Evolutionary conservation across 2,797 vertebrate species (phyloP).

Genomic region (Gambelia wislizenii): DNA sequence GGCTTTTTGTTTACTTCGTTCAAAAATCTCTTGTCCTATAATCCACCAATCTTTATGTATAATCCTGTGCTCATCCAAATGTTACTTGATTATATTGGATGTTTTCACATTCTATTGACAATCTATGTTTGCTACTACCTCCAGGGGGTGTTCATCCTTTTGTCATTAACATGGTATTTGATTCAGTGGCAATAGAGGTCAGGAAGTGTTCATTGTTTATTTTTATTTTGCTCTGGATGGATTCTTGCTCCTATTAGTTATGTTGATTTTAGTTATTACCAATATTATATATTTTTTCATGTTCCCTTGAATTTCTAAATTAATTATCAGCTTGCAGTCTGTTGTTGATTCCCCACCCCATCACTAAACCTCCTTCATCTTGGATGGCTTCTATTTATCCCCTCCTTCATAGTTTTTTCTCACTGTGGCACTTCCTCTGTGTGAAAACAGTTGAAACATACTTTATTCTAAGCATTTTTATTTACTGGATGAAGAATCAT

Average conservation of each 20-base stretch:
- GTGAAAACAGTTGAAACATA: conserved; percentile 22
- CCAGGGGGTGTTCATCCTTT: conserved; percentile 65
- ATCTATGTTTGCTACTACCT: conserved; percentile 61
- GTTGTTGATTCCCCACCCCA: conserved; percentile 14
- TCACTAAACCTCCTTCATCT: conserved; percentile 13
- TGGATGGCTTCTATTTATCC: neutral
- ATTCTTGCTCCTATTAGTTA: conserved; percentile 58
- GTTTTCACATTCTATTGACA: conserved; percentile 71
- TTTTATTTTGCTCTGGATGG: conserved; percentile 42
- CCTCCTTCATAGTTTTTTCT: neutral
- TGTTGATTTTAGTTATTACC: conserved; percentile 66
- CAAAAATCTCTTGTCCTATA: conserved; percentile 69
- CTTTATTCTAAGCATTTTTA: too few species aligned
- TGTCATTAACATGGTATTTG: conserved; percentile 74
- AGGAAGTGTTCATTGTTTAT: conserved; percentile 41
- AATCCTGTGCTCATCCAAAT: conserved; percentile 69
- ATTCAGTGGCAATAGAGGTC: conserved; percentile 65
- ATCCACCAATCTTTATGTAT: conserved; percentile 63
- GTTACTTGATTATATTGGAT: conserved; percentile 72
- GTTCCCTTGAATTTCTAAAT: conserved; percentile 48
- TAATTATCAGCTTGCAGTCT: conserved; percentile 9
- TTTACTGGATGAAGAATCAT: too few species aligned
- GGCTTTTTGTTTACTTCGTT: conserved; percentile 66
- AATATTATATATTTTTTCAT: conserved; percentile 50
- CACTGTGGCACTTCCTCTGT: neutral